Percentiles rank a stretch among this genome's conserved stretches.
phyloP scores from a whole-genome alignment of 2,113 vertebrate genomes.

The Suricata suricatta region DNA sequence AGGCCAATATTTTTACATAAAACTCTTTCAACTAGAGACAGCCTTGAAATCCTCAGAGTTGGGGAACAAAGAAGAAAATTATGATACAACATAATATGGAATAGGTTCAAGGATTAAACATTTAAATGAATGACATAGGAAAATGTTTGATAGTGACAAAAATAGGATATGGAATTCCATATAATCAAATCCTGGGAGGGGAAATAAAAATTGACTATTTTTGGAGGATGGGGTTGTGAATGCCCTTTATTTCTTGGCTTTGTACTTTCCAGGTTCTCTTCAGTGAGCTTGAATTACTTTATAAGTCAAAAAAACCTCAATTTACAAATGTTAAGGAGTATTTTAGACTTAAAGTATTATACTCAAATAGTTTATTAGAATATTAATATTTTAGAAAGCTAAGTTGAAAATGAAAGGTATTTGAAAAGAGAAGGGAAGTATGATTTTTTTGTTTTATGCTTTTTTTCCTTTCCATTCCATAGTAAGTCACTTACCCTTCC shows the following conservation, averaged over 20 bases:
- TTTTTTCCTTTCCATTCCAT: slow-evolving; percentile 50
- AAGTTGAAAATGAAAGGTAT: slow-evolving; percentile 43
- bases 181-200: background rate
- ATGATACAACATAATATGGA: background rate
- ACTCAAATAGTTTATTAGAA: background rate
- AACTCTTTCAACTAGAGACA: background rate
- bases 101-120: background rate
- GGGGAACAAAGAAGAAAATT: background rate
- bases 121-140: background rate
- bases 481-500: slow-evolving; percentile 71
- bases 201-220: background rate
- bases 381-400: slow-evolving; percentile 40
- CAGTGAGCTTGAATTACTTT: slow-evolving; percentile 27
- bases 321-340: slow-evolving; percentile 4
- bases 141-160: background rate
- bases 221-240: background rate
- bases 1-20: background rate
- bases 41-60: slow-evolving; percentile 18
- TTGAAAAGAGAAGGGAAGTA: slow-evolving; percentile 44
- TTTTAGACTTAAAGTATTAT: background rate
- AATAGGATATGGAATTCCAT: background rate
- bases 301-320: background rate
- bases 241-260: background rate
- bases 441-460: slow-evolving; percentile 41
- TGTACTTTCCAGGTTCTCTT: background rate